These are phyloP conservation scores for Crotalus horridus DNA, from an alignment of 2,113 vertebrate species.

Conservation along the genomic window DNA sequence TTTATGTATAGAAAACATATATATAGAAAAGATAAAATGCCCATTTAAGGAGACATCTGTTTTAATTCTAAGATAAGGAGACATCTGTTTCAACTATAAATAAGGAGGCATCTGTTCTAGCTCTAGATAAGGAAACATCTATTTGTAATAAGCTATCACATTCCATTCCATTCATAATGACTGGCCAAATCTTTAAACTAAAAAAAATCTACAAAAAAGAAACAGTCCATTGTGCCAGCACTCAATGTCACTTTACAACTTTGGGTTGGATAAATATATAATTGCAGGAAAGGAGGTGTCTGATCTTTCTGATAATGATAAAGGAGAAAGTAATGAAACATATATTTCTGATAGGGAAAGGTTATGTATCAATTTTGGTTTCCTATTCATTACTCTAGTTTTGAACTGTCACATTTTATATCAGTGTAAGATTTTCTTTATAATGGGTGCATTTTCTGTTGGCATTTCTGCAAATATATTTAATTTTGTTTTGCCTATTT, in stretches of 20 bases:
- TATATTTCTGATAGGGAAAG: not conserved
- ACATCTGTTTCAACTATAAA: not conserved
- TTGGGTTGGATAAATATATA: not conserved
- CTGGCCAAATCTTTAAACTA: not conserved
- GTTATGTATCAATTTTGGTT: not conserved
- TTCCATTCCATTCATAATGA: not conserved
- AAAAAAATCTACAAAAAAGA: not conserved
- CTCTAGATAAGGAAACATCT: not conserved
- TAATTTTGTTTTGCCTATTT: not conserved
- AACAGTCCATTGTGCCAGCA: not conserved
- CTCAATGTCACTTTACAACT: not conserved
- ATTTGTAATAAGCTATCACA: not conserved
- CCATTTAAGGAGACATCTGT: not conserved
- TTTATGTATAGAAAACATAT: not conserved
- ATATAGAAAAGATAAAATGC: not conserved
- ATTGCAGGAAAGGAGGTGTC: not conserved
- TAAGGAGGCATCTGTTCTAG: not conserved
- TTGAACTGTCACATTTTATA: not conserved
- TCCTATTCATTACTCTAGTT: not conserved
- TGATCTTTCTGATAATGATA: not conserved
- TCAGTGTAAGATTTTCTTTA: not conserved
- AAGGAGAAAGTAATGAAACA: not conserved
- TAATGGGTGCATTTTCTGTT: not conserved
- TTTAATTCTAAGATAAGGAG: not conserved
- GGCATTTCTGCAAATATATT: not conserved